Evolutionary conservation across 2,888 invertebrate genomes (phyloP).

Genomic region (Lumbricus terrestris): DNA sequence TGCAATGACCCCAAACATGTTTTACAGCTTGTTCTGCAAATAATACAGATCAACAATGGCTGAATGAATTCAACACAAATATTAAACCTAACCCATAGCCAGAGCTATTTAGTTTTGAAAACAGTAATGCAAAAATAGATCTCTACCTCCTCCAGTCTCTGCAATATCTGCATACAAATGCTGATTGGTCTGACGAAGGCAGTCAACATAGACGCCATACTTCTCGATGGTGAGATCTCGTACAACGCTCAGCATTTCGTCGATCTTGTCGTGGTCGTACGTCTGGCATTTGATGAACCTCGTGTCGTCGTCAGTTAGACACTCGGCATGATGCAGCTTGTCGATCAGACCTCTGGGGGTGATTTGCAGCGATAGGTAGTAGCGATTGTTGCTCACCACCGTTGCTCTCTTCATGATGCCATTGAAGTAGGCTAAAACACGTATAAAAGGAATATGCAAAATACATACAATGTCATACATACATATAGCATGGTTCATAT

Average conservation of each 20-base stretch:
- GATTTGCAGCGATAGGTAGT: neutral
- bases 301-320: neutral
- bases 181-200: neutral
- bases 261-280: constrained; percentile 9
- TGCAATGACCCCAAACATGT: too few species aligned
- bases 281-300: constrained; percentile 14
- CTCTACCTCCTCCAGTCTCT: neutral
- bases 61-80: neutral
- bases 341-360: neutral
- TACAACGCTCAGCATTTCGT: neutral
- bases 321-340: neutral
- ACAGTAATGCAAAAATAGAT: neutral
- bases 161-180: neutral
- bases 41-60: neutral
- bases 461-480: neutral
- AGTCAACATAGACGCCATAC: neutral
- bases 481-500: neutral
- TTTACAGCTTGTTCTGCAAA: neutral
- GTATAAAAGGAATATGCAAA: neutral
- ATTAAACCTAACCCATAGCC: neutral
- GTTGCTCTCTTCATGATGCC: neutral
- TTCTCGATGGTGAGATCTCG: constrained; percentile 5
- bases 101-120: neutral
- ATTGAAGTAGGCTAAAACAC: neutral
- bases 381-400: neutral